A percentile compares a stretch with the other conserved stretches of the same genome.
Conservation (phyloP, 2,113 vertebrate genomes). For the Phalacrocorax aristotelis region DNA sequence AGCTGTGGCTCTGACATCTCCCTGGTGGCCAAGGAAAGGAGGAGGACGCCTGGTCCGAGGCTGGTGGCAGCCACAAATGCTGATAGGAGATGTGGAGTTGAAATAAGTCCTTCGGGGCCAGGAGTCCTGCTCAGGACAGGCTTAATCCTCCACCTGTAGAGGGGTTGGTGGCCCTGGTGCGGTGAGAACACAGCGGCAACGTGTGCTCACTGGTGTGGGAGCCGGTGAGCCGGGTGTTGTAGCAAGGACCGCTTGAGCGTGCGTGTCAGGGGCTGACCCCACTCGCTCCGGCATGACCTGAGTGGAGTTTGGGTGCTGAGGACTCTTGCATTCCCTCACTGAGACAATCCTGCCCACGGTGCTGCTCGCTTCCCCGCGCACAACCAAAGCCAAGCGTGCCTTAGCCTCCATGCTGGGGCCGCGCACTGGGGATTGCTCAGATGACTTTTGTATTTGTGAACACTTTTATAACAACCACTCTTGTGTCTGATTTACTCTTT, state of each 20-base stretch:
- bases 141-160: fast-evolving
- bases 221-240: background rate
- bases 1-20: background rate
- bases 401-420: background rate
- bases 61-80: background rate
- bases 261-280: background rate
- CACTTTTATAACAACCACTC: constrained; percentile 2
- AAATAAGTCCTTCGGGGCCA: background rate
- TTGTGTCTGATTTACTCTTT: background rate
- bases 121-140: background rate
- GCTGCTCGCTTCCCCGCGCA: fast-evolving
- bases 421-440: background rate
- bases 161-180: fast-evolving
- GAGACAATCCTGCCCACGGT: background rate
- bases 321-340: constrained; percentile 47
- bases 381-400: background rate
- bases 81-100: background rate
- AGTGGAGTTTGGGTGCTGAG: background rate
- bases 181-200: background rate
- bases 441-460: background rate
- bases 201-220: background rate
- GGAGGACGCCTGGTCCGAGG: background rate
- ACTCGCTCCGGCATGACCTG: background rate
- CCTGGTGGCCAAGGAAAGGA: background rate
- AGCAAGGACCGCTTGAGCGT: background rate